These are phyloP conservation scores for Pseudorectes ferrugineus DNA, from an alignment of 2,113 vertebrate species.

Conservation along the genomic window DNA sequence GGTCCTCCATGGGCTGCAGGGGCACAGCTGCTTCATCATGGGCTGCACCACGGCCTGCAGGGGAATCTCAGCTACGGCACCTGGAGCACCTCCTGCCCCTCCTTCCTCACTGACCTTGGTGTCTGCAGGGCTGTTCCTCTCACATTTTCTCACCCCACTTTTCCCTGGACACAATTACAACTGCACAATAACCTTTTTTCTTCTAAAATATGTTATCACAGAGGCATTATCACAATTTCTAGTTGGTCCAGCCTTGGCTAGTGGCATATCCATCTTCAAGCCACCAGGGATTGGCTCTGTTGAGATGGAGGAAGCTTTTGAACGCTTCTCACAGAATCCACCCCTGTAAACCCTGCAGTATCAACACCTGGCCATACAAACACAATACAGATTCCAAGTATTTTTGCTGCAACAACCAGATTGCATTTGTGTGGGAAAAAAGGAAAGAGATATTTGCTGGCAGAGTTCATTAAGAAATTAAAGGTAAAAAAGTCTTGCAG, in stretches of 20 bases:
- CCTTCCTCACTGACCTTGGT: too few relatives aligned
- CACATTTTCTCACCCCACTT: rapidly evolving
- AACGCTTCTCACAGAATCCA: neutral
- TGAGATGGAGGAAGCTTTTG: neutral
- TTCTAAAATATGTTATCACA: neutral
- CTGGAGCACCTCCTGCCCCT: neutral
- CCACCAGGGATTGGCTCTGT: neutral
- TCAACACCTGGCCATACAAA: neutral
- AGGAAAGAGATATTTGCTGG: neutral
- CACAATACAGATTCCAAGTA: neutral
- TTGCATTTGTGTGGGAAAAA: neutral
- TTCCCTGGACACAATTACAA: neutral
- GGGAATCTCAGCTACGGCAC: rapidly evolving
- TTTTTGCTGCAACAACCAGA: neutral
- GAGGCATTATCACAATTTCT: neutral
- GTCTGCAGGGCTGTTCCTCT: neutral
- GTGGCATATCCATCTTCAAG: neutral
- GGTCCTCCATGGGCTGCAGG: neutral
- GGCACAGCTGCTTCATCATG: neutral
- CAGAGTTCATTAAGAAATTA: neutral
- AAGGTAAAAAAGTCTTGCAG: neutral
- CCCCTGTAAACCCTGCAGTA: neutral
- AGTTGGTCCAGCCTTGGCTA: neutral
- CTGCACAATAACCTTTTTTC: rapidly evolving
- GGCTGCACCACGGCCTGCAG: neutral